Base-by-base conservation (phyloP, 2,113 vertebrate species). In the Pavo muticus region DNA sequence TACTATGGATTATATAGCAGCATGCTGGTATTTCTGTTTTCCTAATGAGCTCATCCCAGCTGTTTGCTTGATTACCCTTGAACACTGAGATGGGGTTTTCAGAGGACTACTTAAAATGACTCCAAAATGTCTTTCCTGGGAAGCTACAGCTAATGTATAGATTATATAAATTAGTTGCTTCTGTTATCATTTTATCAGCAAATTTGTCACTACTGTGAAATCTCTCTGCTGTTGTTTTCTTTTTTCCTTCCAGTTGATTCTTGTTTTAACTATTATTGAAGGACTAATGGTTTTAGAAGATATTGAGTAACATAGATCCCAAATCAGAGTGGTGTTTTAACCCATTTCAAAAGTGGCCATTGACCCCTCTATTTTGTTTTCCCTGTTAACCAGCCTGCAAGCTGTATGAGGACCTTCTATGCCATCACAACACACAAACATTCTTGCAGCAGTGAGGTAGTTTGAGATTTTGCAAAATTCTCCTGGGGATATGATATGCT, bases 41-140 rank as follows among this genome's bases (percentile, higher is more conserved):
- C 35, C 85, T 84, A 90, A 91, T 64, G 21, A 93, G 86, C 72
- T 86, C 63, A 59, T 91, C 68, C 91, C 72, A 88, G 92, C 56
- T 94, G 45, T 86, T 94, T 76, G 82, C 75, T 94, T 91, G 56
- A 95, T 91, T 86, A 94, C 82, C 68, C 92, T 90, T 90, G 67
- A 91, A 87, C n/a, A 70, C 19, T 45, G 78, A 86, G 59, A 94
- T 42, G 75, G 10, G 42, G 8, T 95, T 95, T 91, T 80, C 72
- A 80, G 60, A 94, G 39, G 25, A 63, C 40, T 77, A 10, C 76
- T 91, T 84, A 67, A 93, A 91, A 84, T 60, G 4, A 76, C 72
- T 88, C 19, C 18, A 88, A 70, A 45, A 72, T 77, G 42, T 74
- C 47, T 71, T 90, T 88, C 65, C 52, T 81, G 72, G 86, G 64